A percentile compares a stretch with the other conserved stretches of the same genome.
These are phyloP conservation scores for Liasis olivaceus DNA, from an alignment of 2,797 vertebrate genomes.

Conservation along the genomic window DNA sequence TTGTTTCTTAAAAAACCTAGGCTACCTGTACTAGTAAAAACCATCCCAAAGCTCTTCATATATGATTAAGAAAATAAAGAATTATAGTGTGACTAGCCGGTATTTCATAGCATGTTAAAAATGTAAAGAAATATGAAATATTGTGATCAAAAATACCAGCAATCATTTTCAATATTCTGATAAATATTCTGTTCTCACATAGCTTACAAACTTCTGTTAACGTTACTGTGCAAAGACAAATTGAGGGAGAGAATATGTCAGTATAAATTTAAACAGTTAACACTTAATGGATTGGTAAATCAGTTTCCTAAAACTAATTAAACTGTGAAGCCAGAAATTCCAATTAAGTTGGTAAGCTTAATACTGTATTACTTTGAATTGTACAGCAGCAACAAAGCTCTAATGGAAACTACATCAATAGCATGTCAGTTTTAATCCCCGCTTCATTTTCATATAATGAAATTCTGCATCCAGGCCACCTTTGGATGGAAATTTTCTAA, in stretches of 20 bases:
- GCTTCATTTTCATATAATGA: slow-evolving; percentile 64
- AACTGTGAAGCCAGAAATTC: slow-evolving; percentile 55
- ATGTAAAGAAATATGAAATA: neutral
- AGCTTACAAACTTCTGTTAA: slow-evolving; percentile 7
- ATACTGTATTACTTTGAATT: slow-evolving; percentile 58
- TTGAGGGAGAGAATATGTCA: neutral
- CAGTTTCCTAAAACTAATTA: slow-evolving; percentile 54
- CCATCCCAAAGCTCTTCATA: neutral
- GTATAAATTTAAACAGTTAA: slow-evolving; percentile 44
- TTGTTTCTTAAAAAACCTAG: neutral
- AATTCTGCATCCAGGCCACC: slow-evolving; percentile 55
- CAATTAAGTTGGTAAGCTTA: slow-evolving; percentile 57
- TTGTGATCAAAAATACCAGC: neutral
- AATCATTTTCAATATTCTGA: neutral
- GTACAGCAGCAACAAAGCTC: slow-evolving; percentile 57
- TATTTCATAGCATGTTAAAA: neutral
- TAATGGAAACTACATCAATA: slow-evolving; percentile 64
- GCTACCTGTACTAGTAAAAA: neutral
- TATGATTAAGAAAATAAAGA: neutral
- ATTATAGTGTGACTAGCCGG: neutral
- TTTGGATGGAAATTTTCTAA: slow-evolving; percentile 53
- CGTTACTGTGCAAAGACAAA: neutral
- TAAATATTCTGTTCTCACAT: neutral
- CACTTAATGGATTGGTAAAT: slow-evolving; percentile 41
- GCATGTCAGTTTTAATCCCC: slow-evolving; percentile 60